Percentiles rank a stretch among this genome's conserved stretches.
phyloP scores from a whole-genome alignment of 1,140 invertebrate species.

The Limonius californicus region DNA sequence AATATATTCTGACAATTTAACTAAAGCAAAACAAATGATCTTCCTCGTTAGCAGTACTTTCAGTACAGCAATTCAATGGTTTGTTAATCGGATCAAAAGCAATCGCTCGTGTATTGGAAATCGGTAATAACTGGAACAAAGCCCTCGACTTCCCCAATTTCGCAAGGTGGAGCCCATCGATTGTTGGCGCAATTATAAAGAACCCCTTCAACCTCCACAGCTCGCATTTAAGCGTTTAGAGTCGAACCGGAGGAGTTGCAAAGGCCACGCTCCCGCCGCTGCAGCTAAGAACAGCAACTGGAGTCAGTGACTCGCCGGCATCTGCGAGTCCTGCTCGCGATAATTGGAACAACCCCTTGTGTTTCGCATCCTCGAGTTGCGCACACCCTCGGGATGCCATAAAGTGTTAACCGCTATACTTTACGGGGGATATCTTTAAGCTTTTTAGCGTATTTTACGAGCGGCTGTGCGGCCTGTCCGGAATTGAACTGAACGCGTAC shows the following conservation, averaged over 20 bases:
- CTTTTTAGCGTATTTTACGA: background rate
- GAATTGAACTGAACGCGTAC: background rate
- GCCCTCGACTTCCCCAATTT: too few species aligned
- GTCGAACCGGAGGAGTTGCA: slow-evolving; percentile 19
- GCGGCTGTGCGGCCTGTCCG: background rate
- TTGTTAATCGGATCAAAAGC: too few species aligned
- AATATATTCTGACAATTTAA: too few species aligned
- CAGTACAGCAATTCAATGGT: too few species aligned
- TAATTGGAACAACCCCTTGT: slow-evolving; percentile 22
- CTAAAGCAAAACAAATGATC: too few species aligned
- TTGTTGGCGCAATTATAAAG: too few species aligned
- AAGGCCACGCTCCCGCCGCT: slow-evolving; percentile 18
- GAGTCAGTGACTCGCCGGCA: slow-evolving; percentile 36
- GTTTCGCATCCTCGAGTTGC: slow-evolving; percentile 20
- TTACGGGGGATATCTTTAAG: too few species aligned
- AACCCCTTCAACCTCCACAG: too few species aligned
- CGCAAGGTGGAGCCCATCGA: too few species aligned
- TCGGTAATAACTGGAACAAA: too few species aligned
- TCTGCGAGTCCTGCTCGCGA: slow-evolving; percentile 30
- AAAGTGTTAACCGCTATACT: slow-evolving; percentile 17
- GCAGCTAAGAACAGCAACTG: slow-evolving; percentile 21
- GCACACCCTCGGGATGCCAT: slow-evolving; percentile 11
- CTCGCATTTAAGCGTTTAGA: slow-evolving; percentile 25
- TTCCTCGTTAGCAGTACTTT: too few species aligned
- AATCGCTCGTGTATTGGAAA: too few species aligned